These are phyloP conservation scores for Ochropacha duplaris DNA, from an alignment of 2,888 invertebrate genomes.

Conservation along the genomic window DNA sequence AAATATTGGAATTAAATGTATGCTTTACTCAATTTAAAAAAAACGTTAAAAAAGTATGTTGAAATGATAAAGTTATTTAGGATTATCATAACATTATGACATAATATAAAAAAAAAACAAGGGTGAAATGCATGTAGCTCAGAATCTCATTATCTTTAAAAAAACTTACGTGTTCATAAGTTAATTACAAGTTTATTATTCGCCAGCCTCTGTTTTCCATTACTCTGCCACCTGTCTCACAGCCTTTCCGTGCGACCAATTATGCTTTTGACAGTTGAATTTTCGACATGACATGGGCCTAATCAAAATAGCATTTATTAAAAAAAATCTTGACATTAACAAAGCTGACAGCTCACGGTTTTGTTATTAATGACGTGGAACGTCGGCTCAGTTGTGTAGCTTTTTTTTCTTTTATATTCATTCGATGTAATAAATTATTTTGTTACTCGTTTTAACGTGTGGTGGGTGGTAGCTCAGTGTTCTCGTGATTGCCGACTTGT, in stretches of 20 bases:
- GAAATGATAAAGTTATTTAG: no score
- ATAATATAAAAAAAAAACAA: background rate
- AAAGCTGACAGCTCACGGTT: slow-evolving; percentile 80
- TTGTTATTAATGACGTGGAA: slow-evolving; percentile 74
- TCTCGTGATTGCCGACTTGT: slow-evolving; percentile 64
- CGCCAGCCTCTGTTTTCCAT: slow-evolving; percentile 48
- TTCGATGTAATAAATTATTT: slow-evolving; percentile 73
- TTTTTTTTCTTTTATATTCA: slow-evolving; percentile 53
- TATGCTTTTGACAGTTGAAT: slow-evolving; percentile 83
- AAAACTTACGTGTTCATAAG: background rate
- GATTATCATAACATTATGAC: background rate
- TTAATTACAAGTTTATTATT: slow-evolving; percentile 25
- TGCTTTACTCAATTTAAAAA: no score
- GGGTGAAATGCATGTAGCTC: no score
- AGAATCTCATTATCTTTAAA: no score
- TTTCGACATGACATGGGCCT: slow-evolving; percentile 84
- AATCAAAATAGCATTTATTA: slow-evolving; percentile 84
- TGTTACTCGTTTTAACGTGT: slow-evolving; percentile 55
- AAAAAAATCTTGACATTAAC: slow-evolving; percentile 77
- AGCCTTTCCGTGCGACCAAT: slow-evolving; percentile 77
- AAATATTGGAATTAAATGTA: background rate
- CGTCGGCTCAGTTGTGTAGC: slow-evolving; percentile 37
- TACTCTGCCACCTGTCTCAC: slow-evolving; percentile 59
- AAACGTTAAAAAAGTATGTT: background rate
- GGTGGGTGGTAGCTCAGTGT: slow-evolving; percentile 57